phyloP scores from a whole-genome alignment of 2,888 invertebrate genomes.

The Atethmia centrago region DNA sequence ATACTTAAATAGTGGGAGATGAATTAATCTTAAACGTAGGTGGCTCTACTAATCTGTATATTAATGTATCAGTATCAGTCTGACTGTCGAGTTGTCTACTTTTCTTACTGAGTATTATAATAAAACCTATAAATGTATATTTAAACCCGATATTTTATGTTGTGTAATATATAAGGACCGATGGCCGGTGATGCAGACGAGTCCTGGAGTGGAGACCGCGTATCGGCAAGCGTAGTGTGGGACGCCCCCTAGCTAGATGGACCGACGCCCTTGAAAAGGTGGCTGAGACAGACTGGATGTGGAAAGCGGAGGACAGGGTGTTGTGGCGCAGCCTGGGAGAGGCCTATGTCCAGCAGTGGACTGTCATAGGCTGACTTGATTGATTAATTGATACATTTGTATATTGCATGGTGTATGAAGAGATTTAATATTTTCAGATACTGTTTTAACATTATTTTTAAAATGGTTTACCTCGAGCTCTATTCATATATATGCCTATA shows the following conservation, averaged over 20 bases:
- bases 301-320: too few relatives aligned
- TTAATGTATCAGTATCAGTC: constrained; percentile 59
- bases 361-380: too few relatives aligned
- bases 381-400: too few relatives aligned
- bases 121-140: constrained; percentile 31
- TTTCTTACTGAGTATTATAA: constrained; percentile 39
- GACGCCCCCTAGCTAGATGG: too few relatives aligned
- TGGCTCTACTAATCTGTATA: constrained; percentile 59
- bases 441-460: background rate
- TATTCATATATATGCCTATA: too few relatives aligned
- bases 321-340: too few relatives aligned
- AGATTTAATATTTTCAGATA: background rate
- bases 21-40: constrained; percentile 60
- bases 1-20: constrained; percentile 43
- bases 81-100: constrained; percentile 48
- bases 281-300: too few relatives aligned
- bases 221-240: too few relatives aligned
- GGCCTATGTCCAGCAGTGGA: too few relatives aligned
- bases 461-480: background rate
- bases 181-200: too few relatives aligned
- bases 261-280: too few relatives aligned
- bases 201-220: too few relatives aligned
- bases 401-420: background rate
- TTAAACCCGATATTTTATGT: constrained; percentile 10
- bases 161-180: background rate